Evolutionary conservation across 2,113 vertebrate genomes (phyloP).

Genomic region (Thamnophis sirtalis): DNA sequence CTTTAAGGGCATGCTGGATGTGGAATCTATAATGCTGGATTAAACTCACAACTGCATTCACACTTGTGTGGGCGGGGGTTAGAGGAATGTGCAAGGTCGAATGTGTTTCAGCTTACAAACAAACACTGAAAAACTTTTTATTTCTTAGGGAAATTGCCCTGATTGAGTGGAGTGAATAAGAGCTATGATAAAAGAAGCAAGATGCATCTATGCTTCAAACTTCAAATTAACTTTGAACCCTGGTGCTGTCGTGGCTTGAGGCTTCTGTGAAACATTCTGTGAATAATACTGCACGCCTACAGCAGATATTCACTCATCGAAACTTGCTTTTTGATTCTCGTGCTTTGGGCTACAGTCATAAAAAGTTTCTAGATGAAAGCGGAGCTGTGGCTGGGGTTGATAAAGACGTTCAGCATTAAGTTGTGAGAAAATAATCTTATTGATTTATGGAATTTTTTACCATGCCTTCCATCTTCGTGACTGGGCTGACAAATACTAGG

Average conservation of each 20-base stretch:
- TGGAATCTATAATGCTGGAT: background rate
- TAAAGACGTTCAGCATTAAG: background rate
- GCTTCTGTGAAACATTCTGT: background rate
- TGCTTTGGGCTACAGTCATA: background rate
- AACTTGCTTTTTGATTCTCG: background rate
- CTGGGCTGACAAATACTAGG: background rate
- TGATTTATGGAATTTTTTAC: background rate
- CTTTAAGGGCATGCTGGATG: background rate
- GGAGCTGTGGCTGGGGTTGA: background rate
- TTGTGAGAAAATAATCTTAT: background rate
- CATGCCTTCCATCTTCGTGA: background rate
- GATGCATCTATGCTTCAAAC: background rate
- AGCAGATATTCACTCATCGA: background rate
- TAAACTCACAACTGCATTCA: background rate
- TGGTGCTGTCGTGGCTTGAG: background rate
- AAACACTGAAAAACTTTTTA: background rate
- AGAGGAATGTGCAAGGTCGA: background rate
- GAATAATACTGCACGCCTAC: background rate
- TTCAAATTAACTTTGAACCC: background rate
- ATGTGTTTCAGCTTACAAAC: background rate
- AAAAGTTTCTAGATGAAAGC: background rate
- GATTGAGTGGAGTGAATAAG: background rate
- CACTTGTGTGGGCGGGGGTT: background rate
- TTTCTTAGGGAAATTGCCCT: background rate
- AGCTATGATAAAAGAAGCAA: background rate